Conservation (phyloP, 2,797 vertebrate species). For the Pyrocephalus nanus region DNA sequence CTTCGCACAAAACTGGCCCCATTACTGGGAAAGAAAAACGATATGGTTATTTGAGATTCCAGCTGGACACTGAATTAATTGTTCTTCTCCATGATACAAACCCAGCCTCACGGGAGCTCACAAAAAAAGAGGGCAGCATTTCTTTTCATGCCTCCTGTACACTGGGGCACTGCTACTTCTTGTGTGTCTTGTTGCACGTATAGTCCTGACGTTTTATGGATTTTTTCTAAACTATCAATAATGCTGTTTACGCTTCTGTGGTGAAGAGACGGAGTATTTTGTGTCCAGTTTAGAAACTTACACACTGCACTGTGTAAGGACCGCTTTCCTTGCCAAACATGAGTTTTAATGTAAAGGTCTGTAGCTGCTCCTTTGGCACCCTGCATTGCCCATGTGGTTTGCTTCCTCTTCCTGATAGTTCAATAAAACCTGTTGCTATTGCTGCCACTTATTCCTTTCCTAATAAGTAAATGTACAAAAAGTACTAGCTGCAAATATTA, state of each 20-base stretch:
- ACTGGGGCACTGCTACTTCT: not conserved
- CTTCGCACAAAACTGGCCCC: not conserved
- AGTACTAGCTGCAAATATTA: not conserved
- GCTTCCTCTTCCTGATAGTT: not conserved
- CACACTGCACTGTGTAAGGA: not conserved
- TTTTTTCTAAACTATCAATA: not conserved
- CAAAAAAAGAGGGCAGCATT: not conserved
- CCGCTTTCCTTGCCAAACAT: not conserved
- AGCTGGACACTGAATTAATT: conserved; percentile 9
- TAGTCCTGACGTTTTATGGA: not conserved
- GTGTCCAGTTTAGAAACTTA: not conserved
- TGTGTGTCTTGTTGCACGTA: not conserved
- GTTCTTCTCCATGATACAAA: conserved; percentile 19
- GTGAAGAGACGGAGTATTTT: not conserved
- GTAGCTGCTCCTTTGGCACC: not conserved
- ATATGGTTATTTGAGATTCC: conserved; percentile 40
- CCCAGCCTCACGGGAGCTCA: not conserved
- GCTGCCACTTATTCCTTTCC: not conserved
- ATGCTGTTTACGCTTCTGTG: not conserved
- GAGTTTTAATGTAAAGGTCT: not conserved
- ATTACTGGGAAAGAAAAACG: conserved; percentile 19
- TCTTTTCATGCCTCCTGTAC: not conserved
- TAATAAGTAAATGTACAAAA: not conserved
- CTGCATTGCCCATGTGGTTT: not conserved
- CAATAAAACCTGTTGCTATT: not conserved